Percentiles rank a stretch among this genome's conserved stretches.
Evolutionary conservation across 1,140 invertebrate genomes (phyloP).

Genomic region (Stegodyphus dumicola): DNA sequence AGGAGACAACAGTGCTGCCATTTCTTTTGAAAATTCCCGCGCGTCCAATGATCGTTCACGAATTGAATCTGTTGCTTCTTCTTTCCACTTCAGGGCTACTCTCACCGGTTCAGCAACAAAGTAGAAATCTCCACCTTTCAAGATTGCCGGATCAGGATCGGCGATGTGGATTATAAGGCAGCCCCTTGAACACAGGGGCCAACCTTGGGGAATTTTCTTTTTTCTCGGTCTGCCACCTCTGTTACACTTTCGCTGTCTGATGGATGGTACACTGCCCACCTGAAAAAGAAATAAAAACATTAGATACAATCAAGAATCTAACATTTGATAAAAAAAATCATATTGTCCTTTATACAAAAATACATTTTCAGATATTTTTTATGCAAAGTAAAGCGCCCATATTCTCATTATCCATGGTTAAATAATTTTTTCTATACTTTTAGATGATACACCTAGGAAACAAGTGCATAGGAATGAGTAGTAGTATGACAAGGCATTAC

Average conservation of each 20-base stretch:
- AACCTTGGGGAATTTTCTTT: constrained; percentile 10
- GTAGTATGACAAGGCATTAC: too few relatives aligned
- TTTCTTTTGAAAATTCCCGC: constrained; percentile 19
- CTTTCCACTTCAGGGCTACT: constrained; percentile 20
- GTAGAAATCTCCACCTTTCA: constrained; percentile 46
- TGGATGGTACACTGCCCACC: neutral
- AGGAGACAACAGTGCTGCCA: constrained; percentile 21
- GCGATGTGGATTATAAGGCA: constrained; percentile 24
- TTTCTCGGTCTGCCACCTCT: neutral
- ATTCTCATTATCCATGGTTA: too few relatives aligned
- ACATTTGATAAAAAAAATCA: too few relatives aligned
- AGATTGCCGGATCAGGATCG: constrained; percentile 7
- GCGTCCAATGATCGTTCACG: constrained; percentile 26
- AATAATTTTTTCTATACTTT: too few relatives aligned
- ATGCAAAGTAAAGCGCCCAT: too few relatives aligned
- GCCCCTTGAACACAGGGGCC: constrained; percentile 50
- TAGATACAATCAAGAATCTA: too few relatives aligned
- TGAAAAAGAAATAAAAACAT: neutral
- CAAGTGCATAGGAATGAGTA: too few relatives aligned
- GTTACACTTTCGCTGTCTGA: neutral
- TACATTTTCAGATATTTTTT: too few relatives aligned
- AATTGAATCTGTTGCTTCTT: neutral
- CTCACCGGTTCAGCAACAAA: constrained; percentile 32
- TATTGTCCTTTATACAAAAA: too few relatives aligned
- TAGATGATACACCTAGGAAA: too few relatives aligned